Evolutionary conservation across 2,888 invertebrate species (phyloP).

Genomic region (Sericinus montela): DNA sequence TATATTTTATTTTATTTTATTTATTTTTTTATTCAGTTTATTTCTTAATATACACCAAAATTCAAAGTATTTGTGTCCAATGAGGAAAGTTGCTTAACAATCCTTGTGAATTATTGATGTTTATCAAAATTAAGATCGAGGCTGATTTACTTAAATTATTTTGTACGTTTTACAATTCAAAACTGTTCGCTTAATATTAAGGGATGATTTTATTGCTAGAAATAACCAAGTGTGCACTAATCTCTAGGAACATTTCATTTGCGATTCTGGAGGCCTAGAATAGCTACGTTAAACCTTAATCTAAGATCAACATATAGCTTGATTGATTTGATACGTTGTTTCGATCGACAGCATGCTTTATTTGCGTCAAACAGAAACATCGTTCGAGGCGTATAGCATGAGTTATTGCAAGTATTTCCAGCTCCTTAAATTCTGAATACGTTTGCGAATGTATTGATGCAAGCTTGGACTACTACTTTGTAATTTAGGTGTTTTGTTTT

Average conservation of each 20-base stretch:
- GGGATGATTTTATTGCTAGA: too few species aligned
- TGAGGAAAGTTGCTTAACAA: too few species aligned
- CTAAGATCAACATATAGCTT: slow-evolving; percentile 23
- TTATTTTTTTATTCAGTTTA: too few species aligned
- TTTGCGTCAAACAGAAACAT: slow-evolving; percentile 42
- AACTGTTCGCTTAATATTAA: too few species aligned
- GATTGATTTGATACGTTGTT: slow-evolving; percentile 40
- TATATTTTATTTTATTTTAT: too few species aligned
- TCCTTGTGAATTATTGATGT: too few species aligned
- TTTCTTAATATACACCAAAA: too few species aligned
- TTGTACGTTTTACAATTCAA: too few species aligned
- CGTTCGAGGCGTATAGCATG: slow-evolving; percentile 33
- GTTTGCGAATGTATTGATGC: slow-evolving; percentile 38
- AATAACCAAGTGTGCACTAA: slow-evolving; percentile 2
- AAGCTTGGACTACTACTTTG: slow-evolving; percentile 19
- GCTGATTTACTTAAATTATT: too few species aligned
- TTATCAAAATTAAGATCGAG: too few species aligned
- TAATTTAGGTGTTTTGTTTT: slow-evolving; percentile 1
- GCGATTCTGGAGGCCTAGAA: slow-evolving; percentile 14
- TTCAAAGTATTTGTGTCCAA: too few species aligned
- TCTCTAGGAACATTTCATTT: not conserved
- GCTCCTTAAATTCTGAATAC: slow-evolving; percentile 28
- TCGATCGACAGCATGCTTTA: slow-evolving; percentile 47
- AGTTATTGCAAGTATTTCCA: slow-evolving; percentile 39
- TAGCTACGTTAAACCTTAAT: slow-evolving; percentile 17